Evolutionary conservation across 1,140 invertebrate species (phyloP).

Genomic region (Cyclargus thomasi): DNA sequence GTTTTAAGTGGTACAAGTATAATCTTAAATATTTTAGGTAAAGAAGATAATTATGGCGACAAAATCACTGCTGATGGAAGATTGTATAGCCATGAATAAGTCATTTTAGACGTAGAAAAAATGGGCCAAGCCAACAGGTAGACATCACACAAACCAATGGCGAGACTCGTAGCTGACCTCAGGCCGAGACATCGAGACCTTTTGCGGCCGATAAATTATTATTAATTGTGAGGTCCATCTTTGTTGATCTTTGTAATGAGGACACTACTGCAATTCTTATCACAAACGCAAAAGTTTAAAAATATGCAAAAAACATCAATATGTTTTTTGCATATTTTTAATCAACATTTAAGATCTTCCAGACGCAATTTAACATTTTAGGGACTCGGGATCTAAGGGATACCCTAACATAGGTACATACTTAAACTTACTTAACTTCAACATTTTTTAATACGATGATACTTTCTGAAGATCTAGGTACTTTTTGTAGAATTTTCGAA

Average conservation of each 20-base stretch:
- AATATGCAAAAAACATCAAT: neutral
- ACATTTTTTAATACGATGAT: too few relatives aligned
- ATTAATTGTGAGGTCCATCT: slow-evolving; percentile 25
- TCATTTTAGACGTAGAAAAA: neutral
- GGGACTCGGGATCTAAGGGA: too few relatives aligned
- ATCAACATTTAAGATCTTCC: too few relatives aligned
- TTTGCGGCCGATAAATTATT: slow-evolving; percentile 27
- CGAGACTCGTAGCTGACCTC: slow-evolving; percentile 35
- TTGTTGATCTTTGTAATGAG: slow-evolving; percentile 6
- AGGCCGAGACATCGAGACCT: slow-evolving; percentile 30
- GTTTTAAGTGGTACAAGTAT: neutral
- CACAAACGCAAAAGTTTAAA: too few relatives aligned
- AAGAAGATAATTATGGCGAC: neutral
- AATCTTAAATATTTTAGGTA: neutral
- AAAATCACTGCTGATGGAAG: neutral
- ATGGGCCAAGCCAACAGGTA: slow-evolving; percentile 33
- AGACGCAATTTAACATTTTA: too few relatives aligned
- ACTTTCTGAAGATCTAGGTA: too few relatives aligned
- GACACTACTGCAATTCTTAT: neutral
- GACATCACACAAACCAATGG: slow-evolving; percentile 37
- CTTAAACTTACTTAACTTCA: too few relatives aligned
- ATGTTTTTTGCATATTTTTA: too few relatives aligned
- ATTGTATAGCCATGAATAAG: neutral
- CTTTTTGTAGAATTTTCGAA: neutral
- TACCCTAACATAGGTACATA: too few relatives aligned